These are phyloP conservation scores for Heliothis subflexa DNA, from an alignment of 1,140 invertebrate genomes.

Conservation along the genomic window DNA sequence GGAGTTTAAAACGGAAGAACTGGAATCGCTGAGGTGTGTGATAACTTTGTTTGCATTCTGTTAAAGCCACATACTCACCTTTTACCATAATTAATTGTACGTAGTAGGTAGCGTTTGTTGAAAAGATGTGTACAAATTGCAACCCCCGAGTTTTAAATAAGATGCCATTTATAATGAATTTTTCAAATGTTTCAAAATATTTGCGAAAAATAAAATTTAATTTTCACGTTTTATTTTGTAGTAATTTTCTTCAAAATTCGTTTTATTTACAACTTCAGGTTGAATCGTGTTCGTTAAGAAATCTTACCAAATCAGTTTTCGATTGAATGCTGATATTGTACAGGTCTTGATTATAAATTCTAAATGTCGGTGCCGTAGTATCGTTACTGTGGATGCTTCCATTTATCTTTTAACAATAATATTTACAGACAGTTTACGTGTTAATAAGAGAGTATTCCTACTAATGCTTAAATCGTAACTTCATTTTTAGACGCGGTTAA, in stretches of 20 bases:
- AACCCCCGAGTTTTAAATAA: not conserved
- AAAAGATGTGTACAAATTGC: no score
- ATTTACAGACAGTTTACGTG: not conserved
- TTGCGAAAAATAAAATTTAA: no score
- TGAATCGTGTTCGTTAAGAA: not conserved
- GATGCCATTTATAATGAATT: no score
- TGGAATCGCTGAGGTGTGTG: conserved; percentile 23
- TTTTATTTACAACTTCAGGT: no score
- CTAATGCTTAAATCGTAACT: not conserved
- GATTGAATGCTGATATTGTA: conserved; percentile 13
- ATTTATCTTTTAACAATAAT: not conserved
- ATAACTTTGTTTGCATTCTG: conserved; percentile 29
- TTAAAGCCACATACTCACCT: conserved; percentile 10
- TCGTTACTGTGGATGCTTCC: conserved; percentile 1
- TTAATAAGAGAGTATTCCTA: conserved; percentile 2
- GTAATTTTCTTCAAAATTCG: no score
- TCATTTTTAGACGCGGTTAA: not conserved
- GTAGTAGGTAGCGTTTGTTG: not conserved
- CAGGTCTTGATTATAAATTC: conserved; percentile 8
- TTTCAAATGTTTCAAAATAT: no score
- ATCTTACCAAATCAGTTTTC: conserved; percentile 7
- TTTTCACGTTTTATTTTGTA: no score
- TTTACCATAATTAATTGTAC: conserved; percentile 31
- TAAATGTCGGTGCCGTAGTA: conserved; percentile 1
- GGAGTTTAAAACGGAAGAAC: not conserved